phyloP scores from a whole-genome alignment of 35 echinoderm and acorn worm species.

The Holothuria glaberrima region DNA sequence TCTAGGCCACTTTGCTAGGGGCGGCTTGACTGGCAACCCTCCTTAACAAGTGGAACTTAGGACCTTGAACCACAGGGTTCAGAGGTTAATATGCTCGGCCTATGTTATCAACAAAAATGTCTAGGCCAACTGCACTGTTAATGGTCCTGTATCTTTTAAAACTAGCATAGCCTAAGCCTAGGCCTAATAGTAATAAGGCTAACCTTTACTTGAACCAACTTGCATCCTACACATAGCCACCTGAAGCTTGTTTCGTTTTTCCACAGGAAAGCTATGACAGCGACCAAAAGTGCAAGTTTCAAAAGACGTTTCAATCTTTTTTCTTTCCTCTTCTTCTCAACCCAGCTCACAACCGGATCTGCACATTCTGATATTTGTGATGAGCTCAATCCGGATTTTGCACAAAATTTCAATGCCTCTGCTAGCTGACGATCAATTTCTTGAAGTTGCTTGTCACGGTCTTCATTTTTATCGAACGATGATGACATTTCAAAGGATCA shows the following conservation, averaged over 20 bases:
- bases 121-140: neutral
- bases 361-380: slow-evolving; percentile 28
- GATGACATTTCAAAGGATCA: no score
- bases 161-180: neutral
- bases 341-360: slow-evolving; percentile 18
- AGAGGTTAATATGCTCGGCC: no score
- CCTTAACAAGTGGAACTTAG: no score
- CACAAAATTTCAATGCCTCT: slow-evolving; percentile 15
- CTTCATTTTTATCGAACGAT: no score
- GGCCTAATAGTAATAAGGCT: neutral
- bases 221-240: slow-evolving; percentile 41
- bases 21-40: no score
- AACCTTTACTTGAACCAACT: slow-evolving; percentile 30
- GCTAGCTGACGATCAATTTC: slow-evolving; percentile 41
- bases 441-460: neutral
- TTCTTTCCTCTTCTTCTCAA: neutral
- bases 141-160: neutral
- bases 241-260: slow-evolving; percentile 20
- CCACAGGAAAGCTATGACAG: slow-evolving; percentile 27
- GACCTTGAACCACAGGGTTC: no score
- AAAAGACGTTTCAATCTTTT: slow-evolving; percentile 14
- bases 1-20: no score
- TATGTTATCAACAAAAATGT: neutral
- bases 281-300: slow-evolving; percentile 10
- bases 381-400: slow-evolving; percentile 1